Evolutionary conservation across 2,888 invertebrate species (phyloP), one percentile per base, ranked within the genome.

Genomic region (Drosophila lutescens): DNA sequence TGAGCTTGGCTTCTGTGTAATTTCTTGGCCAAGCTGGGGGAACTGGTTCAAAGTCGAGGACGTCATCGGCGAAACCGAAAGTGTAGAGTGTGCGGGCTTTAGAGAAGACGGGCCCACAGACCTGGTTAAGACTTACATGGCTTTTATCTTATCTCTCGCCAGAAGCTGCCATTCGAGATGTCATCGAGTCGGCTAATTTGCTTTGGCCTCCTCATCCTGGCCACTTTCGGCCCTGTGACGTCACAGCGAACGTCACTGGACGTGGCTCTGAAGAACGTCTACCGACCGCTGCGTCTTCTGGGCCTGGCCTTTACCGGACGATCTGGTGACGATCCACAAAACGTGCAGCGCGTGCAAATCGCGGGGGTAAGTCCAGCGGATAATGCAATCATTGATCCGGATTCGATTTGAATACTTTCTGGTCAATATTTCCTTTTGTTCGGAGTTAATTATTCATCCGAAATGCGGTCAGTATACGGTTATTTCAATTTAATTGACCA

Each of bases 191-290:
- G 51, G 36, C 59, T 65, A 15, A 12, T 66, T 15, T 40, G 73
- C 40, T 41, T 73, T 17, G 61, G 77, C 34, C 44, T 76, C 23
- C 51, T 78, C 50, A 38, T 89, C 40, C 49, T 77, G 57, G 15
- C 58, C 17, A 51, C 61, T 30, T 36, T 54, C 10, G 63, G 41
- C 12, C n/a, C 26, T 10, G 80, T 79, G 74, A 59, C 72, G 60
- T 77, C 84, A 59, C 91, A 91, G 71, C 90, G 91, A 6, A 91
- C 91, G 34, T 62, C 80, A 44, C 68, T 91, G 73, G 91, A 91
- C 68, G 79, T 74, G 26, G 55, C 66, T 9, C 74, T 90, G 3
- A 70, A 59, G n/a, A 56, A 76, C 26, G 71, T 80, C 4, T 89
- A 89, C 56, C 71, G 91, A 32, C 80, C 81, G 4, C 66, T 91